phyloP scores from a whole-genome alignment of 2,888 invertebrate genomes.

The Callinectes sapidus region DNA sequence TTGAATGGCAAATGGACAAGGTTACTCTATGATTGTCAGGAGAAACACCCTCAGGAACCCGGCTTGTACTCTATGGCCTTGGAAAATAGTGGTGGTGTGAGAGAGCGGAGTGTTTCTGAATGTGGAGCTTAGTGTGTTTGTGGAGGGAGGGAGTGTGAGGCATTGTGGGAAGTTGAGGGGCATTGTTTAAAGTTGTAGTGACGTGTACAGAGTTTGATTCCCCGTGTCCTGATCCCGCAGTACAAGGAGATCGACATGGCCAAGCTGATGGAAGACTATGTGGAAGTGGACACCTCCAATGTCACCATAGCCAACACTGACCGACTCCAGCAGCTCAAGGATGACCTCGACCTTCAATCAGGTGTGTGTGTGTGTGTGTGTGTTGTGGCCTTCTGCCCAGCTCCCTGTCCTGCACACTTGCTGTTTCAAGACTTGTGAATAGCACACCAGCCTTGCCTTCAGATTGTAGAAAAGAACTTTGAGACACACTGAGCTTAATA shows the following conservation, averaged over 20 bases:
- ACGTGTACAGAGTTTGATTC: not conserved
- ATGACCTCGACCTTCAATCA: conserved; percentile 57
- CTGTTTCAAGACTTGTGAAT: not conserved
- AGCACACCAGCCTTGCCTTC: no score
- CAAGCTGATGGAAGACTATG: conserved; percentile 84
- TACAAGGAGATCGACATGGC: conserved; percentile 88
- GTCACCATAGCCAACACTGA: conserved; percentile 81
- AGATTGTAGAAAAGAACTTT: not conserved
- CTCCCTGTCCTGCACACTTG: not conserved
- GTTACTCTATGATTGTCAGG: no score
- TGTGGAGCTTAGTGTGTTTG: no score
- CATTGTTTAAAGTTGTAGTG: not conserved
- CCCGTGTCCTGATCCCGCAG: conserved; percentile 73
- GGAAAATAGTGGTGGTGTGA: no score
- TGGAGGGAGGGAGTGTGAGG: no score
- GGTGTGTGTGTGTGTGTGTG: conserved; percentile 42
- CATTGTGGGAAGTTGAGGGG: no score
- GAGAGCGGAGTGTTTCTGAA: no score
- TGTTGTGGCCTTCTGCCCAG: not conserved
- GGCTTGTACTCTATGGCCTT: no score
- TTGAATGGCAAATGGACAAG: no score
- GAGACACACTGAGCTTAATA: not conserved
- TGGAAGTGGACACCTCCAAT: conserved; percentile 83
- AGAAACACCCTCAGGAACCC: no score
- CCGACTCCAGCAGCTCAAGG: conserved; percentile 78